phyloP scores from a whole-genome alignment of 2,797 vertebrate species.

The Chromobotia macracanthus region DNA sequence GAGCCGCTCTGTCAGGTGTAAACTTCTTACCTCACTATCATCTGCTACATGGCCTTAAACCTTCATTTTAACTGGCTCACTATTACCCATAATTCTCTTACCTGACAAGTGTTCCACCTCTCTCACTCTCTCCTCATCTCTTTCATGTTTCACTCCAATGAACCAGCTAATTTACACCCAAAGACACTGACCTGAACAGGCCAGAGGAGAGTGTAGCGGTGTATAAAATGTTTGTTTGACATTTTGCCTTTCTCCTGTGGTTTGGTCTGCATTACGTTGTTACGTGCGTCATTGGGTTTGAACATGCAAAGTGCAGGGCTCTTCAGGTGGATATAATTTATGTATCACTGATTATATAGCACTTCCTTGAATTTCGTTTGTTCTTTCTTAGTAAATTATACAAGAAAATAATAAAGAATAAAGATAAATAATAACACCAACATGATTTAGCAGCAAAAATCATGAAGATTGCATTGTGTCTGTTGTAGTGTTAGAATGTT shows the following conservation, averaged over 20 bases:
- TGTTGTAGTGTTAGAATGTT: not conserved
- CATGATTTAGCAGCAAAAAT: not conserved
- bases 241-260: constrained; percentile 31
- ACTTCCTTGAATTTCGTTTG: not conserved
- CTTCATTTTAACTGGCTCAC: constrained; percentile 68
- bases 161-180: constrained; percentile 50
- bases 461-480: not conserved
- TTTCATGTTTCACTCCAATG: constrained; percentile 47
- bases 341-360: not conserved
- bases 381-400: not conserved
- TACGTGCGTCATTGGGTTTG: constrained; percentile 10
- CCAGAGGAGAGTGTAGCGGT: constrained; percentile 7
- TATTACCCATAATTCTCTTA: constrained; percentile 78
- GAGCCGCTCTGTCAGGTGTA: constrained; percentile 3
- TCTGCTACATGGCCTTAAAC: constrained; percentile 64
- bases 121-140: constrained; percentile 20
- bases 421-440: not conserved
- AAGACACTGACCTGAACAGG: constrained; percentile 42
- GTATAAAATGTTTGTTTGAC: constrained; percentile 34
- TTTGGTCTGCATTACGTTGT: constrained; percentile 14
- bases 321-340: not conserved
- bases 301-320: constrained; percentile 9
- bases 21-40: constrained; percentile 44
- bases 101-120: constrained; percentile 45
- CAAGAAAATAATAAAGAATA: not conserved